Evolutionary conservation across 30 jellyfish, hydroid and myxozoan genomes (phyloP), one percentile per base, ranked within the genome.

Genomic region (Cassiopea andromeda): DNA sequence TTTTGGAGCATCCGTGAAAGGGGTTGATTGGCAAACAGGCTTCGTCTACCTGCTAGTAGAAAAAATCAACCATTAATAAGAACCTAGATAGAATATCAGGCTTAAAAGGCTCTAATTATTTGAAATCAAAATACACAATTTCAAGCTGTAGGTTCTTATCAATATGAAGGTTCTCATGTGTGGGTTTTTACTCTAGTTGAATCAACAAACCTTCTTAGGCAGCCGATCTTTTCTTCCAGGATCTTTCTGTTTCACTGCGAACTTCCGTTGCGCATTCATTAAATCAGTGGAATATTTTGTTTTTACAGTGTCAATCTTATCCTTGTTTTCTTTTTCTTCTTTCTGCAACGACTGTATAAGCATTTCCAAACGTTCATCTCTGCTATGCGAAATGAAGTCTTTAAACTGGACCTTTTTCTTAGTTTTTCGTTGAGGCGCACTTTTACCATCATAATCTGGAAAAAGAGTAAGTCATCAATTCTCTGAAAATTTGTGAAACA

Each of bases 311-410:
- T 44, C 84, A 38, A 86, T 47, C 19, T 27, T 80, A 15, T 46
- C 64, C 46, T 76, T 78, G 44, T 86, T 86, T 45, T 86, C 93
- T 50, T 48, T 77, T 14, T 86, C 89, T 76, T 86, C 93, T n/a
- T 70, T 78, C 64, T 76, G 75, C 73, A 86, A 67, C 14, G 85
- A 69, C 27, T 79, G 75, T 46, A 86, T 66, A 9, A 86, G 93
- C 50, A 89, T 67, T 12, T 70, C 93, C 38, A 86, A 68, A 43
- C 93, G 71, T n/a, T 77, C 93, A 19, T 86, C 93, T 68, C 93
- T 60, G 54, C 84, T 61, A 8, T 86, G 89, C 8, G 61, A 9
- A 1, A 59, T 75, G 45, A n/a, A 69, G 38, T 86, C 93, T 76
- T 50, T 75, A 69, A 86, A 86, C 44, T 80, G 88, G n/a, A 86